A percentile compares a stretch with the other conserved stretches of the same genome.
These are phyloP conservation scores for Drosophila sordidapex DNA, from an alignment of 2,888 invertebrate genomes.

Conservation along the genomic window DNA sequence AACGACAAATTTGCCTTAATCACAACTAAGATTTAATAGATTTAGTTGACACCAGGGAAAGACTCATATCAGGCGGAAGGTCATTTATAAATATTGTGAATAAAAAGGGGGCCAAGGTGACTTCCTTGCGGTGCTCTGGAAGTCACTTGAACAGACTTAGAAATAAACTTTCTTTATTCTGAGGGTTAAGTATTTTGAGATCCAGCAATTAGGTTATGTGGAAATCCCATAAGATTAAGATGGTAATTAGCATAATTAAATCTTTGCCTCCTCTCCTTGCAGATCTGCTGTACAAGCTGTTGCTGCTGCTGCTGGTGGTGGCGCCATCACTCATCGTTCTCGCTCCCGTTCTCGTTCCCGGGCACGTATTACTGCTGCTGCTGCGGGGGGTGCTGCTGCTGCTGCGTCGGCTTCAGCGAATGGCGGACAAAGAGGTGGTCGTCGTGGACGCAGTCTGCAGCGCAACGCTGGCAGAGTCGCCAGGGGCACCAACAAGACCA, in stretches of 20 bases:
- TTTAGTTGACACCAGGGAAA: background rate
- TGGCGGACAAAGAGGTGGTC: slow-evolving; percentile 39
- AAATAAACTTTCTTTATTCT: background rate
- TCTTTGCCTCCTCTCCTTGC: slow-evolving; percentile 15
- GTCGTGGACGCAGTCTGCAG: slow-evolving; percentile 78
- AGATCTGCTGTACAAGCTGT: slow-evolving; percentile 68
- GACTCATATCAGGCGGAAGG: background rate
- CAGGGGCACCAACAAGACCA: slow-evolving; percentile 63
- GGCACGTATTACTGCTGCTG: slow-evolving; percentile 56
- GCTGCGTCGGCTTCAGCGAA: slow-evolving; percentile 36
- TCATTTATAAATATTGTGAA: background rate
- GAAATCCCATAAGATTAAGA: background rate
- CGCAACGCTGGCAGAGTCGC: slow-evolving; percentile 58
- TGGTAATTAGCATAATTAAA: background rate
- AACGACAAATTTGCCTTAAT: background rate
- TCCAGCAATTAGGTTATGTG: background rate
- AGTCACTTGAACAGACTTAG: background rate
- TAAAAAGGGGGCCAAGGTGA: background rate
- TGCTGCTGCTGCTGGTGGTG: slow-evolving; percentile 56
- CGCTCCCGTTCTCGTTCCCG: slow-evolving; percentile 72
- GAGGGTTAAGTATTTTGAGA: background rate
- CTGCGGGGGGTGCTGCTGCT: slow-evolving; percentile 13
- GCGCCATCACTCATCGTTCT: slow-evolving; percentile 64
- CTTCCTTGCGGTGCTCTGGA: background rate
- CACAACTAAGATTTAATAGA: background rate